Evolutionary conservation across 2,113 vertebrate species (phyloP), one percentile per base, ranked within the genome.

Genomic region (Coptodon bakossiorum): DNA sequence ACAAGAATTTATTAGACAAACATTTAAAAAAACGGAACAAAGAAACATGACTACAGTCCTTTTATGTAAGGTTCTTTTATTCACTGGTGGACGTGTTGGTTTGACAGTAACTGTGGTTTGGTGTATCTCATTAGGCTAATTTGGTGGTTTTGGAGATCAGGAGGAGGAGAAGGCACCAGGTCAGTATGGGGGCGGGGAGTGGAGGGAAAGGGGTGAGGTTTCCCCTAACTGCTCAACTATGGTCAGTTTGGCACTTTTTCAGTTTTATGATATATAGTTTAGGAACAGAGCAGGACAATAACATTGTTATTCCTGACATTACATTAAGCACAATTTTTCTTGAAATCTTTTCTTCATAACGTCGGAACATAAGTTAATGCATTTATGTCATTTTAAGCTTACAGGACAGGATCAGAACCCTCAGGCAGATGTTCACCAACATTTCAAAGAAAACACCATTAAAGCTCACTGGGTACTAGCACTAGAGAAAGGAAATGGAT

Each of bases 51-150:
- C 61, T 2, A 86, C 79, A 73, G 45, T 34, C 3, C 29, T 66
- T 92, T 86, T 80, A n/a, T 84, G 78, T 31, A 19, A 80, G 24
- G 29, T 89, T 84, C 54, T 92, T 95, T 95, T 94, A 94, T 94
- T 95, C n/a, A 61, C 61, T 88, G 61, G 50, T 84, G 45, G 52
- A 84, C 68, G 53, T 85, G 82, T 88, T 83, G 43, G 13, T 84
- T 93, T 24, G 66, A 76, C 29, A 79, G 83, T 34, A 61, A 5
- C 52, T 80, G 80, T 45, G 68, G 82, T 43, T 92, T 66, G 81
- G 38, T 71, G 54, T 43, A 43, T 81, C 71, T 1, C 24, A 78
- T 78, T 52, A 88, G 84, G 88, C 57, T 76, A 19, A 80, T 66
- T 13, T 24, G 43, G 88, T 90, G 56, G n/a, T 89, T 84, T 29